Evolutionary conservation across 2,113 vertebrate genomes (phyloP), one percentile per base, ranked within the genome.

Genomic region (Columbina picui): DNA sequence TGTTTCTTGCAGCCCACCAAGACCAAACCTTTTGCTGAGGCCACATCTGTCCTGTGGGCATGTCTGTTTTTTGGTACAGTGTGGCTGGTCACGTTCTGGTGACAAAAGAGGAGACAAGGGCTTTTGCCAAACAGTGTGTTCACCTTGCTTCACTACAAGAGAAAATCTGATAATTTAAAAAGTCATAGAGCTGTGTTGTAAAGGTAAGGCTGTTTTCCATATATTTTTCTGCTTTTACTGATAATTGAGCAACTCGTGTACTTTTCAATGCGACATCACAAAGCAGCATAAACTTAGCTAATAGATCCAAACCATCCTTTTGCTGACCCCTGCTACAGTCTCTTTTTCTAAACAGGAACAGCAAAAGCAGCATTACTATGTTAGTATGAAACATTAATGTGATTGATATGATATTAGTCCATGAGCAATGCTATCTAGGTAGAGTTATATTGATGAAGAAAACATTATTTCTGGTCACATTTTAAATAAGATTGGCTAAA

Each of bases 81-180:
- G 47, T 1, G 0, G 56, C 1, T 38, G 43, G 41, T 56, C 2
- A 0, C 14, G n/a, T 29, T 30, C 52, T 20, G 53, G 67, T 76
- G 68, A 36, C 23, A 14, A 52, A 43, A 45, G 49, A 41, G 32
- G 45, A 59, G 43, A 57, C 5, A 4, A 69, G 20, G 45, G 14
- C 22, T 64, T 14, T 6, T 52, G 25, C 41, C 9, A 12, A 10
- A 36, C 18, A 17, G 2, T 10, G 9, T 34, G 36, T 64, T 92
- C 52, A 5, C 29, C 29, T 75, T 53, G 36, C 21, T 67, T 83
- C 87, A 34, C 50, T 71, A 47, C 38, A 53, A 74, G 41, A 90
- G 39, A 57, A 94, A 90, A 30, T 21, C 10, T 18, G n/a, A 7
- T 36, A 2, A 25, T 82, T 63, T 49, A 50, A 78, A 90, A 53